Evolutionary conservation across 2,113 vertebrate species (phyloP).

Genomic region (Seriola dumerili): DNA sequence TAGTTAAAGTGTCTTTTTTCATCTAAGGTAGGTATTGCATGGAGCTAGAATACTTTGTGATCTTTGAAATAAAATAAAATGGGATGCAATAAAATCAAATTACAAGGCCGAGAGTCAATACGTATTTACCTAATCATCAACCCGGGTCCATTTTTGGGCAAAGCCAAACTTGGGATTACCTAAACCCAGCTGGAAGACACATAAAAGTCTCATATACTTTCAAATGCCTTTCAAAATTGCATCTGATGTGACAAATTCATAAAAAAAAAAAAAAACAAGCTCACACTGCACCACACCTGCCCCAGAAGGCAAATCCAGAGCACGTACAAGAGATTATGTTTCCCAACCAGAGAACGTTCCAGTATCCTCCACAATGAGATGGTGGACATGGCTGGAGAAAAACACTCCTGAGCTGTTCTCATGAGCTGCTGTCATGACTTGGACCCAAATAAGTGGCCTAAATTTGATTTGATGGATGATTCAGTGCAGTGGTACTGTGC

Average conservation of each 20-base stretch:
- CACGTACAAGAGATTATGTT: not conserved
- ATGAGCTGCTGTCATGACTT: not conserved
- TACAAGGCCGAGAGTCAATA: conserved; percentile 22
- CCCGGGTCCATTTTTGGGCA: not conserved
- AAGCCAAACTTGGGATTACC: not conserved
- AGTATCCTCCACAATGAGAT: not conserved
- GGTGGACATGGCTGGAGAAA: not conserved
- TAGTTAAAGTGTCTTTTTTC: conserved; percentile 27
- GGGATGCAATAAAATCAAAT: conserved; percentile 22
- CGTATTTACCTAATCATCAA: conserved; percentile 15
- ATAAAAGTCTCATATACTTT: conserved; percentile 14
- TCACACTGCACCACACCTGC: not conserved
- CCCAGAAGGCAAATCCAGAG: not conserved
- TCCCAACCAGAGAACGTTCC: not conserved
- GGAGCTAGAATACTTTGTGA: not conserved
- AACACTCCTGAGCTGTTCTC: not conserved
- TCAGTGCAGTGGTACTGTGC: not conserved
- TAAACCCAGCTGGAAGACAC: not conserved
- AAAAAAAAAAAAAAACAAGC: not conserved
- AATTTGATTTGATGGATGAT: not conserved
- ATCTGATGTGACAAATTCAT: not conserved
- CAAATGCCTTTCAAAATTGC: not conserved
- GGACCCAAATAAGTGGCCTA: not conserved
- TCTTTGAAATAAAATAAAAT: conserved; percentile 23
- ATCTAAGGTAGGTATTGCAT: not conserved